Evolutionary conservation across 2,888 invertebrate species (phyloP), one percentile per base, ranked within the genome.

Genomic region (Lochmaea capreae): DNA sequence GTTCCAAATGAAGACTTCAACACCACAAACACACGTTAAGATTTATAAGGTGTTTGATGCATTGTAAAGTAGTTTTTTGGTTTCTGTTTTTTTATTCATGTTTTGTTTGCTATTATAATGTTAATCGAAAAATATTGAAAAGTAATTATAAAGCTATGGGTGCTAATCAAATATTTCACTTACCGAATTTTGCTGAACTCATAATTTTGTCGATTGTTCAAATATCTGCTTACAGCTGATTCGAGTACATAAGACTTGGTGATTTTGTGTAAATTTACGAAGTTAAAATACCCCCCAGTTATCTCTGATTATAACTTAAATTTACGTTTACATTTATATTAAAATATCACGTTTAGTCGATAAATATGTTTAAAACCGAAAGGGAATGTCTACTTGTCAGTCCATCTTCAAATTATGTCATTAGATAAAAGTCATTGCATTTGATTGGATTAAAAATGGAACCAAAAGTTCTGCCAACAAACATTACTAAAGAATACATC

Each of bases 1-100:
- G 65, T 65, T 49, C 43, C 49, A 65, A 65, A 65, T 65, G 65
- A 65, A 65, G 65, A 22, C 65, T 49, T 65, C 65, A 65, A 65
- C 65, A 52, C 26, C 65, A 46, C 26, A 65, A 72, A 72, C 62
- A 59, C 61, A 68, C 33, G 39, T 61, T 54, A 18, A 54, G 16
- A 54, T 18, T 54, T 54, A 54, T 18, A 54, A 54, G 54, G 54
- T 18, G 54, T 54, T 54, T 54, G 54, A 54, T 54, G 54, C 18
- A 54, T 54, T 18, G 54, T 54, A n/a, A 54, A 54, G 18, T 16
- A 54, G 54, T 54, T 54, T 54, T 54, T 54, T 18, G 9, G 18
- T 54, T 54, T 10, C 3, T 6, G 6, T 16, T 54, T 54, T 18
- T 54, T 54, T 18, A 18, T 16, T 54, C 10, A 4, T 54, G 54